A percentile compares a stretch with the other conserved stretches of the same genome.
phyloP scores from a whole-genome alignment of 2,888 invertebrate genomes.

The Syrista parreyssii region DNA sequence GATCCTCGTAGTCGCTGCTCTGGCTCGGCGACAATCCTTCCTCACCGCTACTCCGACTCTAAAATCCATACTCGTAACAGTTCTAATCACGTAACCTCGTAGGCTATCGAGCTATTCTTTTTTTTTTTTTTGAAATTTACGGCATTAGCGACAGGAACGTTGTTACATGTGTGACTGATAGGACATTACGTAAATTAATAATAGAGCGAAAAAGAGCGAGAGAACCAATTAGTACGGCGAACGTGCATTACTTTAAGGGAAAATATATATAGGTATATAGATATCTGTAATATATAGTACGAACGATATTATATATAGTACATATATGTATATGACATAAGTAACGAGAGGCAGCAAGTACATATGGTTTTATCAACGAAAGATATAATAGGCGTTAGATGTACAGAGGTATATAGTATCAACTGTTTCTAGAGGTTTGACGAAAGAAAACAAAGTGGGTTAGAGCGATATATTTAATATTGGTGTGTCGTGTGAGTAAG shows the following conservation, averaged over 20 bases:
- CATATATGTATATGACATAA: neutral
- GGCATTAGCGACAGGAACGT: conserved; percentile 1
- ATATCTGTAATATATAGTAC: neutral
- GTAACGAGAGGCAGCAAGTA: neutral
- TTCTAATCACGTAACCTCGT: neutral
- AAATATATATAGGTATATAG: neutral
- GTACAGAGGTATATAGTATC: neutral
- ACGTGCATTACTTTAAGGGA: neutral
- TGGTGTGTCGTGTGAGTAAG: conserved; percentile 36
- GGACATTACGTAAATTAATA: neutral
- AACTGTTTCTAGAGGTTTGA: conserved; percentile 12
- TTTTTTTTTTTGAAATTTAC: neutral
- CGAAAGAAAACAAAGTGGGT: conserved; percentile 24
- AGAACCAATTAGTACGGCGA: neutral
- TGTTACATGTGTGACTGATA: neutral
- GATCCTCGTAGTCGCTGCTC: conserved; percentile 78
- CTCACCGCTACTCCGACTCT: conserved; percentile 70
- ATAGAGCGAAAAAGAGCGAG: conserved; percentile 3
- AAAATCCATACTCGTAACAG: conserved; percentile 48
- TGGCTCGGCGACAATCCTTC: conserved; percentile 74
- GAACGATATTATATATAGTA: neutral
- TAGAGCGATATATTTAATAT: conserved; percentile 33
- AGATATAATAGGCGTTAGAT: neutral
- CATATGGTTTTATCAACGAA: neutral
- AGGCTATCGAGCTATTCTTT: neutral